A percentile compares a stretch with the other conserved stretches of the same genome.
These are phyloP conservation scores for Staurois parvus DNA, from an alignment of 2,797 vertebrate genomes.

Conservation along the genomic window DNA sequence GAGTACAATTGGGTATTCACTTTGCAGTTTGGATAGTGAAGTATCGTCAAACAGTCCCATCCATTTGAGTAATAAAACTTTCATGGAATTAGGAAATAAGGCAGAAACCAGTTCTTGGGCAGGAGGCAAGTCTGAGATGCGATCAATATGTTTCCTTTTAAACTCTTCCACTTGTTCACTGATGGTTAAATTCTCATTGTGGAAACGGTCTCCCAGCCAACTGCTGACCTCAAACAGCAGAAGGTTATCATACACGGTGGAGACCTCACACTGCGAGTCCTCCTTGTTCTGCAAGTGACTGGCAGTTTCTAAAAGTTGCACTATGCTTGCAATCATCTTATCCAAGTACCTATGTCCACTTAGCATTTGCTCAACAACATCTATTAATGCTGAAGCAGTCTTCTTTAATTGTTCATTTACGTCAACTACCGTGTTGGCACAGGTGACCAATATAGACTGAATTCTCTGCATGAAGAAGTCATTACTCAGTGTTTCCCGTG, in stretches of 20 bases:
- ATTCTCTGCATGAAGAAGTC: slow-evolving; percentile 25
- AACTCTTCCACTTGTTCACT: slow-evolving; percentile 83
- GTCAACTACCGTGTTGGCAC: not conserved
- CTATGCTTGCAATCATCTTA: slow-evolving; percentile 38
- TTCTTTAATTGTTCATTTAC: slow-evolving; percentile 66
- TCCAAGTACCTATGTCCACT: slow-evolving; percentile 20
- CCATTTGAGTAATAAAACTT: slow-evolving; percentile 81
- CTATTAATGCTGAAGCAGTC: slow-evolving; percentile 69
- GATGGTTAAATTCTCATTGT: slow-evolving; percentile 77
- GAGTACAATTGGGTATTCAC: slow-evolving; percentile 84
- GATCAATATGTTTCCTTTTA: slow-evolving; percentile 82
- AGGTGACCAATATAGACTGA: slow-evolving; percentile 13
- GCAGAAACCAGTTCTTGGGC: slow-evolving; percentile 79
- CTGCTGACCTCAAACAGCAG: slow-evolving; percentile 74
- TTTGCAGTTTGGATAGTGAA: slow-evolving; percentile 76
- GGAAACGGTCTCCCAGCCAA: slow-evolving; percentile 83
- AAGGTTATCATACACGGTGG: slow-evolving; percentile 74
- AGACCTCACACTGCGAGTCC: slow-evolving; percentile 46
- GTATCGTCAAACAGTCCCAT: slow-evolving; percentile 82
- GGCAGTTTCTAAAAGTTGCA: slow-evolving; percentile 68
- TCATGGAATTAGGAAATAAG: slow-evolving; percentile 84
- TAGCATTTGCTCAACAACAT: slow-evolving; percentile 68
- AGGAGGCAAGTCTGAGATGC: slow-evolving; percentile 82
- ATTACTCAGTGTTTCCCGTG: slow-evolving; percentile 13
- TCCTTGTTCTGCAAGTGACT: slow-evolving; percentile 57